These are phyloP conservation scores for Steatocranus sp. DNA, from an alignment of 2,797 vertebrate genomes.

Conservation along the genomic window DNA sequence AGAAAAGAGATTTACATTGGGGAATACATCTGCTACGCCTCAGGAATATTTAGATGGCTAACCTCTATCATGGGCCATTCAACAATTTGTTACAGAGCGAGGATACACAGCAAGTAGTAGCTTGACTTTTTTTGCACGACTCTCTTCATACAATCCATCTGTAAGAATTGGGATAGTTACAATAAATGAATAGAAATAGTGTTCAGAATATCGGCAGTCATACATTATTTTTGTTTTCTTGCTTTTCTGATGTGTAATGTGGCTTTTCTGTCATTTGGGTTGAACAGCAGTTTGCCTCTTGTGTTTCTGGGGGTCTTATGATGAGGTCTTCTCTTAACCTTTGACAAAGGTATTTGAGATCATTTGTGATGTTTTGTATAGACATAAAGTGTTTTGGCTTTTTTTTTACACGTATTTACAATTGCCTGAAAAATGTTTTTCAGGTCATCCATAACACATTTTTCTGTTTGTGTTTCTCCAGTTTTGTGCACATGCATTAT, in stretches of 20 bases:
- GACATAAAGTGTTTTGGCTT: background rate
- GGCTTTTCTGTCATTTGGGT: background rate
- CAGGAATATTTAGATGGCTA: background rate
- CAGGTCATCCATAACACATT: background rate
- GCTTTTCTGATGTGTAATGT: background rate
- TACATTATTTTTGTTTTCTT: background rate
- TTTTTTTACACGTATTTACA: background rate
- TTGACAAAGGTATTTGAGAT: background rate
- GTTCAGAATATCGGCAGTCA: background rate
- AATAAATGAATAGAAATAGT: background rate
- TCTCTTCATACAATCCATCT: background rate
- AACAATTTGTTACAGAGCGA: background rate
- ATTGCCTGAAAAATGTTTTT: background rate
- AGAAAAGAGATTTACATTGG: background rate
- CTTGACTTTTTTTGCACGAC: background rate
- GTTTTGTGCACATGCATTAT: background rate
- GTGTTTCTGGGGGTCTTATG: background rate
- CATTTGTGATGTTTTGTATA: background rate
- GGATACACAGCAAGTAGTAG: background rate
- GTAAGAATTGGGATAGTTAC: background rate
- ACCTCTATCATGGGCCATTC: background rate
- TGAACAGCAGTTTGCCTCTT: background rate
- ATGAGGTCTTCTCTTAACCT: background rate
- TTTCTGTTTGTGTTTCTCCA: background rate
- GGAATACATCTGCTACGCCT: background rate